Conservation (phyloP, 2,797 vertebrate genomes). For the Phrynocephalus guinanensis region DNA sequence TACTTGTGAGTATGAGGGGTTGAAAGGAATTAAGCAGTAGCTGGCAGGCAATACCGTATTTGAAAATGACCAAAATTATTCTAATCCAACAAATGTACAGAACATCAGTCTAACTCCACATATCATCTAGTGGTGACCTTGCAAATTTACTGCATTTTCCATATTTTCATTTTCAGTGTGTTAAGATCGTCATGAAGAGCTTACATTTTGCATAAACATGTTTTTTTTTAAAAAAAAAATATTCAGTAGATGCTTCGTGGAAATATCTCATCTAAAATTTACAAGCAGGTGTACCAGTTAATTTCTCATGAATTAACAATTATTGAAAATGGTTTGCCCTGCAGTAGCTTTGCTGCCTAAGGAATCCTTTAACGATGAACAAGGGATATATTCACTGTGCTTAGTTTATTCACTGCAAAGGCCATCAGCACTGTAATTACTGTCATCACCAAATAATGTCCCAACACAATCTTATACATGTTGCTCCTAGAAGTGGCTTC, state of each 20-base stretch:
- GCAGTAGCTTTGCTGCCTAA: background rate
- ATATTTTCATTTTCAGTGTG: background rate
- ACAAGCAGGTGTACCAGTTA: conserved; percentile 4
- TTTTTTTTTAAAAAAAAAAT: background rate
- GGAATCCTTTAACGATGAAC: background rate
- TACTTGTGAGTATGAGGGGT: background rate
- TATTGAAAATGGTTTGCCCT: background rate
- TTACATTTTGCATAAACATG: background rate
- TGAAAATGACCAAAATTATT: no score
- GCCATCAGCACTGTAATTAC: background rate
- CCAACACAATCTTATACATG: background rate
- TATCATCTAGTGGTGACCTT: background rate
- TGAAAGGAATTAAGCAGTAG: background rate
- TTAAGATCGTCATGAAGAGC: background rate
- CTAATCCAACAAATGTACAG: no score
- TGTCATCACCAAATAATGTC: background rate
- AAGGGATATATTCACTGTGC: background rate
- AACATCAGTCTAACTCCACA: no score
- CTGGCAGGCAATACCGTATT: no score
- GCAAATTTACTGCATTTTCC: background rate
- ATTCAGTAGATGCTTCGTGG: conserved; percentile 2
- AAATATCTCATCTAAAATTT: background rate
- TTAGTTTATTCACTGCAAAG: background rate
- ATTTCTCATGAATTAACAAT: conserved; percentile 9
- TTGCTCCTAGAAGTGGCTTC: background rate